Percentiles rank a stretch among this genome's conserved stretches.
phyloP scores from a whole-genome alignment of 2,113 vertebrate species.

The Elgaria multicarinata region DNA sequence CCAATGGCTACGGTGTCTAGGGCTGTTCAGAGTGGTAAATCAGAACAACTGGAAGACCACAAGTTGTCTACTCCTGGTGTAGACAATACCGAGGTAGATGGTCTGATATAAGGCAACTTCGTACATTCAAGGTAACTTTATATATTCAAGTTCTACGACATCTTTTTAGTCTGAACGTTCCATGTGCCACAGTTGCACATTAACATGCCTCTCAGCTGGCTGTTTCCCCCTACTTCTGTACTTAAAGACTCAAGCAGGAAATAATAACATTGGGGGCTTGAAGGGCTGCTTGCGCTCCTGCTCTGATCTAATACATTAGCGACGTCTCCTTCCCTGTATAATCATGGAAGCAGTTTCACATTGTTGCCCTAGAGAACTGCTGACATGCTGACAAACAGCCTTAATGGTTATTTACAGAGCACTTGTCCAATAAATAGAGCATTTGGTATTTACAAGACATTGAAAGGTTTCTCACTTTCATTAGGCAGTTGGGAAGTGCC shows the following conservation, averaged over 20 bases:
- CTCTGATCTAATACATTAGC: background rate
- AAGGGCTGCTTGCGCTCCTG: background rate
- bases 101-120: background rate
- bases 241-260: background rate
- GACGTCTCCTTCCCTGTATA: background rate
- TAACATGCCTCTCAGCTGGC: background rate
- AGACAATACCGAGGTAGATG: background rate
- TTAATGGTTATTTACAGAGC: constrained; percentile 14
- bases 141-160: background rate
- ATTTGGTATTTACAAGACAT: constrained; percentile 33
- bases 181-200: background rate
- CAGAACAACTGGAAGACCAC: too few species aligned
- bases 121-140: background rate
- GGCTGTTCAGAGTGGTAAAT: too few species aligned
- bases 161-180: background rate
- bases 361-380: background rate
- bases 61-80: background rate
- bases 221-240: background rate
- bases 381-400: constrained; percentile 17
- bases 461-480: constrained; percentile 3
- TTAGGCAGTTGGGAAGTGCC: constrained; percentile 28
- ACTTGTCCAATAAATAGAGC: constrained; percentile 29
- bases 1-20: too few species aligned
- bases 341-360: constrained; percentile 10
- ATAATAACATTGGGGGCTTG: background rate